These are phyloP conservation scores for Pyrocoelia pectoralis DNA, from an alignment of 2,888 invertebrate species.

Conservation along the genomic window DNA sequence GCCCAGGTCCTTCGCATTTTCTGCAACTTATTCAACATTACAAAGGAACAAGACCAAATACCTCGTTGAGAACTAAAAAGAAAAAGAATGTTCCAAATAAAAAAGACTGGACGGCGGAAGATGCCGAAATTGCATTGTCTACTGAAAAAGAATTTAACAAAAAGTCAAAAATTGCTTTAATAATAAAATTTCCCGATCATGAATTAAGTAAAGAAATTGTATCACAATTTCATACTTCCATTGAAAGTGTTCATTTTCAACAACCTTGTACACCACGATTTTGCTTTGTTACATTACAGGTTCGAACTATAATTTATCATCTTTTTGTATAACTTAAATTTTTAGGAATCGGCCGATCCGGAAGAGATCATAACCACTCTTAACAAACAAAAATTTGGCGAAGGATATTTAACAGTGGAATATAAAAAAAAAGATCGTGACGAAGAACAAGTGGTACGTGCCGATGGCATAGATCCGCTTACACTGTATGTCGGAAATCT, in stretches of 20 bases:
- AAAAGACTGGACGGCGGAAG: conserved; percentile 66
- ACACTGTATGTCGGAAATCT: conserved; percentile 74
- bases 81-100: conserved; percentile 62
- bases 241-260: conserved; percentile 73
- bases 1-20: background rate
- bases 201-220: conserved; percentile 70
- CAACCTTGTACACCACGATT: conserved; percentile 69
- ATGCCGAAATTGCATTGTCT: conserved; percentile 67
- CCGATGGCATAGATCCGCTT: conserved; percentile 71
- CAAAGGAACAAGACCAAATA: conserved; percentile 26
- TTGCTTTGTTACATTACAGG: conserved; percentile 68
- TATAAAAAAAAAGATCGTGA: conserved; percentile 65
- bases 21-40: conserved; percentile 19
- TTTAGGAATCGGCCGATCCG: conserved; percentile 63
- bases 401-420: conserved; percentile 67
- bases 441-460: conserved; percentile 61
- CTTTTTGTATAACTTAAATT: background rate
- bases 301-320: conserved; percentile 24
- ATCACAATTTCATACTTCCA: conserved; percentile 65
- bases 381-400: conserved; percentile 68
- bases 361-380: conserved; percentile 66
- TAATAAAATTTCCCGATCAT: conserved; percentile 73
- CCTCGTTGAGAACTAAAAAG: conserved; percentile 48
- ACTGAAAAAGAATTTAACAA: conserved; percentile 67
- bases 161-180: conserved; percentile 63